Evolutionary conservation across 2,888 invertebrate species (phyloP).

Genomic region (Acanthosepion pharaonis): DNA sequence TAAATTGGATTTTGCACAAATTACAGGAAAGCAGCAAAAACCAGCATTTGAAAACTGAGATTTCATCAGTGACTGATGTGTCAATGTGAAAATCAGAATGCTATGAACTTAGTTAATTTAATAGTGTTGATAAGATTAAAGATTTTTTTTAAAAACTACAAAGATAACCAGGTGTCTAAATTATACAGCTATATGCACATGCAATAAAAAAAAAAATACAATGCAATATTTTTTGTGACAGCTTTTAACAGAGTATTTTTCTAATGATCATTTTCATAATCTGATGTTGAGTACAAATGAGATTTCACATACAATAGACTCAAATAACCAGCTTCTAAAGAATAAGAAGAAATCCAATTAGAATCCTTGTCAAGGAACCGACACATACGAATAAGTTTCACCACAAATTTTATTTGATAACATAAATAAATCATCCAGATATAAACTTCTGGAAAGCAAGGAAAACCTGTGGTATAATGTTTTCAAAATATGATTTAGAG

Average conservation of each 20-base stretch:
- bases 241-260: no score
- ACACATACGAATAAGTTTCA: background rate
- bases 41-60: no score
- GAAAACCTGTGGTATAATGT: background rate
- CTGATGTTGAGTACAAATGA: background rate
- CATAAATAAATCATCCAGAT: background rate
- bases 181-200: no score
- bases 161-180: no score
- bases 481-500: background rate
- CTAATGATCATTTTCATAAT: no score
- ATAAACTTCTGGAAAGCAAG: background rate
- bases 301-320: slow-evolving; percentile 33
- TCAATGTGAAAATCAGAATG: background rate
- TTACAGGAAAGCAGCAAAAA: background rate
- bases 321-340: background rate
- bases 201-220: no score
- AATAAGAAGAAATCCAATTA: background rate
- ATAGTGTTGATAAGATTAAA: background rate
- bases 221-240: no score
- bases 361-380: background rate
- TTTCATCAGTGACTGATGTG: background rate
- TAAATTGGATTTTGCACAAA: no score
- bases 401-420: background rate
- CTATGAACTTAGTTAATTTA: background rate
- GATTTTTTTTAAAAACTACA: background rate